Conservation (phyloP, 2,113 vertebrate genomes). For the Lepus timidus region DNA sequence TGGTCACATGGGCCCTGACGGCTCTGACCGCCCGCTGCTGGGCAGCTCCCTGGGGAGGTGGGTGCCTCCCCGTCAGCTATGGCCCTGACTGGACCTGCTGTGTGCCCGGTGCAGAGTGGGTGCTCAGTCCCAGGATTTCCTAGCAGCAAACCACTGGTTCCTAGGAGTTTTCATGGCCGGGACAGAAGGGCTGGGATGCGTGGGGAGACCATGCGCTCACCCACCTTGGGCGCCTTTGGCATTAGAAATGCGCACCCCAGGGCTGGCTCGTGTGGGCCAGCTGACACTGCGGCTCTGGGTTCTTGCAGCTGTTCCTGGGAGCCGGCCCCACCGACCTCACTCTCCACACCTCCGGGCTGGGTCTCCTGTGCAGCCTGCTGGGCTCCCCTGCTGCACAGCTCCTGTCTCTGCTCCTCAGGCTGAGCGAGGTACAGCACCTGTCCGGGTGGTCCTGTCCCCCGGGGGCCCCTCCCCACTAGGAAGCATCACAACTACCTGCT, state of each 20-base stretch:
- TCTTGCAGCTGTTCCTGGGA: conserved; percentile 81
- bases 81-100: fast-evolving
- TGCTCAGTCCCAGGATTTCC: background rate
- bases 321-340: conserved; percentile 81
- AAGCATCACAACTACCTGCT: background rate
- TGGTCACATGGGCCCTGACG: background rate
- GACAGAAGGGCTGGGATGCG: too few species aligned
- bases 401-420: conserved; percentile 89
- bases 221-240: background rate
- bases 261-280: too few species aligned
- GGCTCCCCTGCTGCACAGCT: conserved; percentile 85
- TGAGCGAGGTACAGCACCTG: conserved; percentile 73
- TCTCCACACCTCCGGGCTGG: conserved; percentile 77
- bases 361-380: conserved; percentile 82
- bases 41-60: fast-evolving
- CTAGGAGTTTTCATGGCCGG: too few species aligned
- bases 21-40: background rate
- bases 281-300: background rate
- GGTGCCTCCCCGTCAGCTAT: fast-evolving
- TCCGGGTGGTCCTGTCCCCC: background rate
- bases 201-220: background rate
- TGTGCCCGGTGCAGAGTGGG: fast-evolving
- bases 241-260: fast-evolving
- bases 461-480: fast-evolving
- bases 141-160: background rate